Evolutionary conservation across 2,113 vertebrate species (phyloP).

Genomic region (Plestiodon gilberti): DNA sequence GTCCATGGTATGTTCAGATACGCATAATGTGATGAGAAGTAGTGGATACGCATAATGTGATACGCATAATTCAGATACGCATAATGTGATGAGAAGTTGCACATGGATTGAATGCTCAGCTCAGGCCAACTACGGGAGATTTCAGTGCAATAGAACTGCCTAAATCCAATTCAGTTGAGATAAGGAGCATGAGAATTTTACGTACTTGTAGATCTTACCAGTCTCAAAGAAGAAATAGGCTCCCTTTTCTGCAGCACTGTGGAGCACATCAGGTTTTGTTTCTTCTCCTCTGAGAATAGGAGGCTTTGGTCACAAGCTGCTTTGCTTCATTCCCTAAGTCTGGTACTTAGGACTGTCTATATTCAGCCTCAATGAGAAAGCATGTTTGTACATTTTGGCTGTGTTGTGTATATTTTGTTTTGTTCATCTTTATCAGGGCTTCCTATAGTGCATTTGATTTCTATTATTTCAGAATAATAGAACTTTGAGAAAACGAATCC

Average conservation of each 20-base stretch:
- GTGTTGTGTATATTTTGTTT: conserved; percentile 9
- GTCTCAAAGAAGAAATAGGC: not conserved
- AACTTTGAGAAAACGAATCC: not conserved
- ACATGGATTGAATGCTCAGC: not conserved
- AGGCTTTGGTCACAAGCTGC: not conserved
- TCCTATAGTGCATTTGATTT: conserved; percentile 15
- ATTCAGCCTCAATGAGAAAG: not conserved
- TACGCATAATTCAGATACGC: not conserved
- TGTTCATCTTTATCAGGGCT: conserved; percentile 28
- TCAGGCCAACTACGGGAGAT: not conserved
- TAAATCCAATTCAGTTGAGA: not conserved
- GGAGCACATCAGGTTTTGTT: not conserved
- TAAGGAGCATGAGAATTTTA: not conserved
- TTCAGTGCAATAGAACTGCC: not conserved
- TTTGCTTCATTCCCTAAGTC: no score
- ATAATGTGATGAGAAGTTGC: not conserved
- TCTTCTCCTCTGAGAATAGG: not conserved
- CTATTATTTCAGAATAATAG: conserved; percentile 2
- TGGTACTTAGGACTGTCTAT: not conserved
- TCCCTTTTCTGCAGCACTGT: not conserved
- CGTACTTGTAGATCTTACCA: not conserved
- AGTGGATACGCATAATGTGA: not conserved
- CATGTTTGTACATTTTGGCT: not conserved
- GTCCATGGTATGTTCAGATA: not conserved
- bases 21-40: not conserved